These are phyloP conservation scores for Poeciliopsis retropinna DNA, from an alignment of 2,113 vertebrate genomes.

Conservation along the genomic window DNA sequence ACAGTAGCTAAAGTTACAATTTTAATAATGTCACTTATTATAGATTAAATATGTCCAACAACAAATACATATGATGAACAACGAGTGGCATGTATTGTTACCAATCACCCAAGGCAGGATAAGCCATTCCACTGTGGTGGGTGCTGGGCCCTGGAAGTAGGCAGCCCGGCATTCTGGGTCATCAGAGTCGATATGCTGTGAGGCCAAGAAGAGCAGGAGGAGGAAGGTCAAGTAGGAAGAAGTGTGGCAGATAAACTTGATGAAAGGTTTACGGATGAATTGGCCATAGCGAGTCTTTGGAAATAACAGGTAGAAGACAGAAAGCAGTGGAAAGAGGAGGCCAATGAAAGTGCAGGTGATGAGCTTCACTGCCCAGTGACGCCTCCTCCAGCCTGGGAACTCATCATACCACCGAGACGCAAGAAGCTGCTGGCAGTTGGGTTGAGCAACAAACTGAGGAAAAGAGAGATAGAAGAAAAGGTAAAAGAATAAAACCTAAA, in stretches of 20 bases:
- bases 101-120: slow-evolving; percentile 99
- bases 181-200: slow-evolving; percentile 89
- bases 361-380: slow-evolving; percentile 96
- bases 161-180: slow-evolving; percentile 38
- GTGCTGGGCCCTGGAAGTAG: slow-evolving; percentile 86
- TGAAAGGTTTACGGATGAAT: slow-evolving; percentile 97
- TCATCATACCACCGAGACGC: slow-evolving; percentile 98
- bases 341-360: slow-evolving; percentile 92
- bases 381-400: slow-evolving; percentile 95
- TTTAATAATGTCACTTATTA: background rate
- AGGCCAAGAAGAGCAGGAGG: slow-evolving; percentile 93
- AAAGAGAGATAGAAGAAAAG: slow-evolving; percentile 28
- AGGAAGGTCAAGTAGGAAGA: slow-evolving; percentile 98
- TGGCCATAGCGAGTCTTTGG: slow-evolving; percentile 92
- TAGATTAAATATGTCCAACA: slow-evolving; percentile 3
- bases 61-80: background rate
- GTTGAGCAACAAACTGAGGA: slow-evolving; percentile 95
- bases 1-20: background rate
- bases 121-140: slow-evolving; percentile 96
- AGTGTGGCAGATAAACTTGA: slow-evolving; percentile 99
- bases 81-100: slow-evolving; percentile 65
- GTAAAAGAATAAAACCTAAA: background rate
- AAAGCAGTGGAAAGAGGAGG: slow-evolving; percentile 92
- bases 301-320: slow-evolving; percentile 90
- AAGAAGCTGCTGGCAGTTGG: slow-evolving; percentile 97